Evolutionary conservation across 2,113 vertebrate genomes (phyloP).

Genomic region (Sinosuthora webbiana): DNA sequence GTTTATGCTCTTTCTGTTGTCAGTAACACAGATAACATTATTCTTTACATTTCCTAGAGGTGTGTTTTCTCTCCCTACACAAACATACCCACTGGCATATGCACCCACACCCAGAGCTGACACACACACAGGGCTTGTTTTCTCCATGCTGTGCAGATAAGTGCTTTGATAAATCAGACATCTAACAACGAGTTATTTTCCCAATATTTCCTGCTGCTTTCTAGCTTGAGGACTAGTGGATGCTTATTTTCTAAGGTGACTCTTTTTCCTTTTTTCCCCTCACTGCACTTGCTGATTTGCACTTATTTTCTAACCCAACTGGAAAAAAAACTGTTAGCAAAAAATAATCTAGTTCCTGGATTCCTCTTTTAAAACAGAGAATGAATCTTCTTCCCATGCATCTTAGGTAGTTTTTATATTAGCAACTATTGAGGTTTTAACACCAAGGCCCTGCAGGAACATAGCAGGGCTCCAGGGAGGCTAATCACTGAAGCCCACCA

Average conservation of each 20-base stretch:
- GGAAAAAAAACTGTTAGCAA: not conserved
- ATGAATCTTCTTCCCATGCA: not conserved
- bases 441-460: not conserved
- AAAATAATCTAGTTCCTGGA: not conserved
- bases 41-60: slow-evolving; percentile 37
- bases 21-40: not conserved
- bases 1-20: not conserved
- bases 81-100: not conserved
- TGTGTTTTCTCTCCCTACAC: slow-evolving; percentile 15
- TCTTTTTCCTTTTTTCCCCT: not conserved
- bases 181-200: slow-evolving; percentile 45
- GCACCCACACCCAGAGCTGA: not conserved
- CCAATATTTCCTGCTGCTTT: slow-evolving; percentile 28
- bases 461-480: not conserved
- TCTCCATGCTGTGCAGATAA: slow-evolving; percentile 17
- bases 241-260: slow-evolving; percentile 56
- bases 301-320: not conserved
- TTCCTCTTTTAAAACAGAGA: not conserved
- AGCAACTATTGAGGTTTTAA: not conserved
- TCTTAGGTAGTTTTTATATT: not conserved
- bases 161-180: slow-evolving; percentile 39
- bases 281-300: not conserved
- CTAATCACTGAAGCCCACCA: not conserved
- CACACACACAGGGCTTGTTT: not conserved
- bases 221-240: slow-evolving; percentile 38